phyloP scores from a whole-genome alignment of 2,888 invertebrate species.

The Spilosoma lubricipeda region DNA sequence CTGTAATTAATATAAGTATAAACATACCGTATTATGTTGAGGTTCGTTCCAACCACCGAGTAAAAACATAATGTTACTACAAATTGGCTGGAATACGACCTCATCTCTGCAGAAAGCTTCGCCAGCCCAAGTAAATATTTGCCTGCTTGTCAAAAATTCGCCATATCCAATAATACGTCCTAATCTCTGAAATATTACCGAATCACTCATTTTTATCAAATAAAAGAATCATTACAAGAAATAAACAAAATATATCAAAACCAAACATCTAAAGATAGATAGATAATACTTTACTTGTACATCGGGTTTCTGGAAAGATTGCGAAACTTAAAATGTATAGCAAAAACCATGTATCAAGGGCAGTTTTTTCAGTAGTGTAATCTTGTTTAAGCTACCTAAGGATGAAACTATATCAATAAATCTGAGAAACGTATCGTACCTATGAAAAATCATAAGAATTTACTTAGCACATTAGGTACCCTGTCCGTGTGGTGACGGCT shows the following conservation, averaged over 20 bases:
- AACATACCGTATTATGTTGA: slow-evolving; percentile 76
- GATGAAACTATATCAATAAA: too few relatives aligned
- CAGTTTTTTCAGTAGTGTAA: neutral
- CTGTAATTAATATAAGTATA: neutral
- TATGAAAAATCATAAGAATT: too few relatives aligned
- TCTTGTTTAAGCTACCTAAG: neutral
- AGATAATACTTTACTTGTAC: neutral
- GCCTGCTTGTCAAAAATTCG: slow-evolving; percentile 88
- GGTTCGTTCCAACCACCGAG: slow-evolving; percentile 87
- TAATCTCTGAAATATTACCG: slow-evolving; percentile 66
- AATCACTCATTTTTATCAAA: neutral
- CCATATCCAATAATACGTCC: slow-evolving; percentile 81
- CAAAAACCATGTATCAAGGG: neutral
- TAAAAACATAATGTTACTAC: slow-evolving; percentile 89
- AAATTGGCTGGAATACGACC: slow-evolving; percentile 85
- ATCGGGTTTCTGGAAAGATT: neutral
- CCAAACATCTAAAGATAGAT: neutral
- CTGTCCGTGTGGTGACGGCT: too few relatives aligned
- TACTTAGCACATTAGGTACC: too few relatives aligned
- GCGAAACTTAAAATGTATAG: neutral
- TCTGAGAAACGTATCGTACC: too few relatives aligned
- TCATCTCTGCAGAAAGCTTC: slow-evolving; percentile 85
- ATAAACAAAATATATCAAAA: neutral
- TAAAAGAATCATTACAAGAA: neutral
- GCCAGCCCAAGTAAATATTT: slow-evolving; percentile 83